Conservation (phyloP, 1,140 invertebrate genomes). For the Eupristina koningsbergeri region DNA sequence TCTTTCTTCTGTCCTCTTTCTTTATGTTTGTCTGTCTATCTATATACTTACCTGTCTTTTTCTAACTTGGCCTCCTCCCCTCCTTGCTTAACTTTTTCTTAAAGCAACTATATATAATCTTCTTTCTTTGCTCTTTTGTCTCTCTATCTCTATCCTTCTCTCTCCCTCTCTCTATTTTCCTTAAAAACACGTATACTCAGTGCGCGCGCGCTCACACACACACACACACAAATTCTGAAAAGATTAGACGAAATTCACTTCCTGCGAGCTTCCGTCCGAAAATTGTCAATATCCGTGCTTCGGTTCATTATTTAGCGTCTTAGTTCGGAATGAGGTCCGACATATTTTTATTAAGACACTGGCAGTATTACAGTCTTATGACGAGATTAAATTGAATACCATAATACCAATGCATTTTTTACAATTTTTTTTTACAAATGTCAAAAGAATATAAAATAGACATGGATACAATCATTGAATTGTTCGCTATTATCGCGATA, state of each 20-base stretch:
- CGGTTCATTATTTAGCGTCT: slow-evolving; percentile 62
- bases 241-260: slow-evolving; percentile 58
- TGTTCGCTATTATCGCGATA: neutral
- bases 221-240: slow-evolving; percentile 16
- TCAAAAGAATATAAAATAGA: too few relatives aligned
- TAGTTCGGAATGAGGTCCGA: slow-evolving; percentile 46
- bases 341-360: slow-evolving; percentile 46
- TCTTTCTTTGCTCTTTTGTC: too few relatives aligned
- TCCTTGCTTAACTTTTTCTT: too few relatives aligned
- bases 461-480: too few relatives aligned
- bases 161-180: slow-evolving; percentile 25
- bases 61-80: too few relatives aligned
- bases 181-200: too few relatives aligned
- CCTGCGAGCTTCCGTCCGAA: slow-evolving; percentile 60
- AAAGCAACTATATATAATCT: too few relatives aligned
- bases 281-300: slow-evolving; percentile 66
- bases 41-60: too few relatives aligned
- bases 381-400: slow-evolving; percentile 47
- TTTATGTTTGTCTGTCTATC: neutral
- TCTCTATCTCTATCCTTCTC: neutral
- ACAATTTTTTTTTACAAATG: neutral
- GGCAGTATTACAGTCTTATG: neutral
- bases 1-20: slow-evolving; percentile 13
- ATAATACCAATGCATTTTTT: slow-evolving; percentile 11
- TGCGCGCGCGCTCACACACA: neutral